phyloP scores from a whole-genome alignment of 2,113 vertebrate species.

The Speoplatyrhinus poulsoni region DNA sequence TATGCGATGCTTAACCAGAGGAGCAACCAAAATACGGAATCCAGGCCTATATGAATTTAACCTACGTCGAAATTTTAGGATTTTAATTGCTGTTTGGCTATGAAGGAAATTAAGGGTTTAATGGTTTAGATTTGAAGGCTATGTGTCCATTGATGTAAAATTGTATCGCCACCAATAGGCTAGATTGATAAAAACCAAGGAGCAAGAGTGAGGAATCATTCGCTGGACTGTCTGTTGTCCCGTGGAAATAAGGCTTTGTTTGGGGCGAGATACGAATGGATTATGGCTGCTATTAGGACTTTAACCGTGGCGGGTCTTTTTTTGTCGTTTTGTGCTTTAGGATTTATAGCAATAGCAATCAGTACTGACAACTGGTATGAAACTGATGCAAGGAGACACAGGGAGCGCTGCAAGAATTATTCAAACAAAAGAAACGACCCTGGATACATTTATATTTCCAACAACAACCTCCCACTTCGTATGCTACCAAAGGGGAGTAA shows the following conservation, averaged over 20 bases:
- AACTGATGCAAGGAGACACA: constrained; percentile 87
- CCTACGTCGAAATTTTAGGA: constrained; percentile 18
- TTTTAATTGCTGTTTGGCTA: constrained; percentile 21
- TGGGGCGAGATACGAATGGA: constrained; percentile 60
- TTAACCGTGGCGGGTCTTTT: constrained; percentile 85
- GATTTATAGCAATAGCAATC: constrained; percentile 84
- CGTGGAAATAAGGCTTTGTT: constrained; percentile 54
- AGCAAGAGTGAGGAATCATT: constrained; percentile 36
- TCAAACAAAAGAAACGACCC: constrained; percentile 86
- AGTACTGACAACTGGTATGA: constrained; percentile 93
- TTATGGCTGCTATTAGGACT: constrained; percentile 86
- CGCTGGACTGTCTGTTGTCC: constrained; percentile 37
- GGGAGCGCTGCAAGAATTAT: constrained; percentile 87
- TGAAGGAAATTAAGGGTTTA: constrained; percentile 29
- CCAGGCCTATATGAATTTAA: constrained; percentile 43
- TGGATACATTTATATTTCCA: constrained; percentile 87
- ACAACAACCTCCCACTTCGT: constrained; percentile 85
- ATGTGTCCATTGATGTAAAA: constrained; percentile 38
- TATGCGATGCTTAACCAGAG: constrained; percentile 51
- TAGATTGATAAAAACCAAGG: constrained; percentile 53
- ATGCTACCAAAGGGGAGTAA: constrained; percentile 73
- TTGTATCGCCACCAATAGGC: constrained; percentile 34
- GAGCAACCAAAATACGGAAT: constrained; percentile 61
- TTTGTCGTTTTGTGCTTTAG: constrained; percentile 86
- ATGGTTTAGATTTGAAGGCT: constrained; percentile 11